Evolutionary conservation across 2,113 vertebrate genomes (phyloP), one percentile per base, ranked within the genome.

Genomic region (Pangasianodon gigas): DNA sequence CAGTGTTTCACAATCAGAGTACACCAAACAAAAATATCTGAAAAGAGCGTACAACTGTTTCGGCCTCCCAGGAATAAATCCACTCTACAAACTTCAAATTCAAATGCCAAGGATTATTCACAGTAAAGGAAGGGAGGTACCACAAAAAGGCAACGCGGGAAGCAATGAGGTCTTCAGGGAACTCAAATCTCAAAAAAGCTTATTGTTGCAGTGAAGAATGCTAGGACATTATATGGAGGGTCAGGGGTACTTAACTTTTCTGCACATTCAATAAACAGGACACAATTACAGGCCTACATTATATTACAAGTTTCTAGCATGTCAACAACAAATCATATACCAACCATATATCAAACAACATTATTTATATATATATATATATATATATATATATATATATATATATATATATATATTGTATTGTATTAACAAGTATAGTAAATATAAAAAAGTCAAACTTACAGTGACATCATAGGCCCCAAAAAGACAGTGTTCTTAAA

Each of bases 171-270:
- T n/a, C 86, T 87, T 69, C 29, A 58, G 87, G 74, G 82, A 85
- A 52, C 26, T 9, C 5, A 56, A 32, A 79, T 58, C 16, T 41
- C 6, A n/a, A 77, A 87, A 91, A 83, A 90, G 90, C 56, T 41
- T 89, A 85, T 14, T 18, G 58, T 90, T 91, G 92, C 91, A 92
- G 87, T 93, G 80, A 52, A 75, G 52, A 58, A 46, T 79, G 26
- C 69, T 60, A 62, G 60, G 82, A 85, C 56, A 54, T 62, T 56
- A 54, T 21, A 91, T 75, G 62, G 16, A 21, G 41, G 83, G 87
- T 93, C 71, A 91, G 87, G 77, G 89, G 58, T 89, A 89, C 21
- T 62, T 32, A 62, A 62, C 37, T 75, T 84, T 69, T 88, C 62
- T 86, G 51, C 79, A 91, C 52, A 19, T 86, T 75, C 44, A 71